Conservation (phyloP, 2,113 vertebrate species). For the Lepus americanus region DNA sequence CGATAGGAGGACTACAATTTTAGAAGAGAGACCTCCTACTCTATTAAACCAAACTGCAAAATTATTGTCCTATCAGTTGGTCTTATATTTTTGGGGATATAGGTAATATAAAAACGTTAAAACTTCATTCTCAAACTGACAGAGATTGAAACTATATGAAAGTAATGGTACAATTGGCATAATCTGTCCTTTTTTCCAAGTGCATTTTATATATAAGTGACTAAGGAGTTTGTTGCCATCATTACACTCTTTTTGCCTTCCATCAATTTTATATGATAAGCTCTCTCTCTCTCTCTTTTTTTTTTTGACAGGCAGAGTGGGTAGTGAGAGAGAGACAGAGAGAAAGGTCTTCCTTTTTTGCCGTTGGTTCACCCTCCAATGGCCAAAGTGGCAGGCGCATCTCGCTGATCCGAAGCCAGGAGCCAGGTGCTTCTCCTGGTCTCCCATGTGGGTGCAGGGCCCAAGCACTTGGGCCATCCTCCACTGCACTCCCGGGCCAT, state of each 20-base stretch:
- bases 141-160: neutral
- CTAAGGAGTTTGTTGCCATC: neutral
- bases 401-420: too few species aligned
- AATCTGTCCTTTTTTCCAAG: constrained; percentile 29
- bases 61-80: constrained; percentile 3
- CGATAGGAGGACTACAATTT: neutral
- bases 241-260: constrained; percentile 4
- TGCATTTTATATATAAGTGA: neutral
- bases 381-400: too few species aligned
- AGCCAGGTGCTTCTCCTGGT: too few species aligned
- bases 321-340: too few species aligned
- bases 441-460: too few species aligned
- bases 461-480: too few species aligned
- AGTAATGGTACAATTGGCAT: neutral
- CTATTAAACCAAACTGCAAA: constrained; percentile 6
- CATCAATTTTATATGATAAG: neutral
- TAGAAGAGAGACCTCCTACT: neutral
- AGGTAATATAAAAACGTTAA: constrained; percentile 13
- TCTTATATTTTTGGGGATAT: neutral
- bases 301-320: too few species aligned
- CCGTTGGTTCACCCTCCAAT: too few species aligned
- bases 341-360: too few species aligned
- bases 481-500: too few species aligned
- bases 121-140: neutral
- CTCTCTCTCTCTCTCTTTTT: neutral